These are phyloP conservation scores for Sternotherus odoratus DNA, from an alignment of 2,797 vertebrate species.

Conservation along the genomic window DNA sequence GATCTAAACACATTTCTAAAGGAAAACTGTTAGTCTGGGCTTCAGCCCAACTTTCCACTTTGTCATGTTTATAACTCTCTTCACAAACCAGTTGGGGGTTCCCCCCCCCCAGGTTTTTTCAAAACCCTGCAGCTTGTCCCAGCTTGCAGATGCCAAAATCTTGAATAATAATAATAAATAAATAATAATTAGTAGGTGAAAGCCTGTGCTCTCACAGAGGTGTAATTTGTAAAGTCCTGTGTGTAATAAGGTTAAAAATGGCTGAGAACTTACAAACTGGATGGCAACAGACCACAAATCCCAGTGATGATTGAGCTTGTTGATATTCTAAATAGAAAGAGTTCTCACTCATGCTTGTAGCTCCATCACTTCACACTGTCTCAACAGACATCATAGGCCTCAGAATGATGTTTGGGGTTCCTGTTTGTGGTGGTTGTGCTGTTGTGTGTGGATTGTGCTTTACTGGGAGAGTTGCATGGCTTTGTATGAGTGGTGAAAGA, in stretches of 20 bases:
- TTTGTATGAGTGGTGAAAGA: not conserved
- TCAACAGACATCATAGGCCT: not conserved
- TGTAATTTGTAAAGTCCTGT: not conserved
- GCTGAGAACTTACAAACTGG: not conserved
- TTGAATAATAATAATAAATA: slow-evolving; percentile 33
- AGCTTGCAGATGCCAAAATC: slow-evolving; percentile 5
- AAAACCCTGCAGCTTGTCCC: not conserved
- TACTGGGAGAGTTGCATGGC: not conserved
- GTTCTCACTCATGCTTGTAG: not conserved
- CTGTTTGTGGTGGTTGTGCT: not conserved
- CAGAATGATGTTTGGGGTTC: not conserved
- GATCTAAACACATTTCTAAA: slow-evolving; percentile 33
- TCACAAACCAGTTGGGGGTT: not conserved
- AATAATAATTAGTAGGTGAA: not conserved
- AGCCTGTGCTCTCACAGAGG: not conserved
- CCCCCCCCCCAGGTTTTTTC: slow-evolving; percentile 3
- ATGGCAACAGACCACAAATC: not conserved
- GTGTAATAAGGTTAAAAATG: not conserved
- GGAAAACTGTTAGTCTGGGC: not conserved
- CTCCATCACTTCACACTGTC: not conserved
- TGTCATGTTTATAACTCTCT: slow-evolving; percentile 15
- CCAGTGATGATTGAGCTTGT: not conserved
- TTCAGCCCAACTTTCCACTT: slow-evolving; percentile 50
- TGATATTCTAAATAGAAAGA: not conserved
- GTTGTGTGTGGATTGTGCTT: not conserved